Evolutionary conservation across 2,888 invertebrate species (phyloP).

Genomic region (Lithodes maja): DNA sequence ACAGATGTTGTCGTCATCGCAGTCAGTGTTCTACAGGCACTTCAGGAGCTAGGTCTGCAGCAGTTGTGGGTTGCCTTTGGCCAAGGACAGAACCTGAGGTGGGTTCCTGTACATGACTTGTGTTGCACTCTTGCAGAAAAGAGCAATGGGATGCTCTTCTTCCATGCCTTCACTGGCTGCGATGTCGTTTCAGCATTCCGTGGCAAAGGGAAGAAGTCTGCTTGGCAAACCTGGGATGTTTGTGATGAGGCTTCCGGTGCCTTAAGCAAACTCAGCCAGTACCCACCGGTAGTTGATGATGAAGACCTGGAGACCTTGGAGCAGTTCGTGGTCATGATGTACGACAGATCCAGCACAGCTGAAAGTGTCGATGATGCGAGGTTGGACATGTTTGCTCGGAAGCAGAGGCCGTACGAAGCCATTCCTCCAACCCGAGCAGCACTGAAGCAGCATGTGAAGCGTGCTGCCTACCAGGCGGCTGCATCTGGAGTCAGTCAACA

Average conservation of each 20-base stretch:
- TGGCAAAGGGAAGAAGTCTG: conserved; percentile 26
- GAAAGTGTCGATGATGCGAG: no score
- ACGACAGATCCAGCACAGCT: no score
- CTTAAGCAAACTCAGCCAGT: neutral
- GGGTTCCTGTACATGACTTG: conserved; percentile 17
- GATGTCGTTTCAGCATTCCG: conserved; percentile 25
- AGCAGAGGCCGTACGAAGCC: no score
- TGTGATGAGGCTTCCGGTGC: conserved; percentile 2
- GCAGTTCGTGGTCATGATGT: no score
- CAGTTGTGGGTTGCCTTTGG: conserved; percentile 38
- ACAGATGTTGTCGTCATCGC: conserved; percentile 6
- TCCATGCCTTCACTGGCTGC: conserved; percentile 28
- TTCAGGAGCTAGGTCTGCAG: conserved; percentile 9
- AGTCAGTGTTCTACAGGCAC: neutral
- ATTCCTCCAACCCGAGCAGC: no score
- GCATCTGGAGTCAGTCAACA: no score
- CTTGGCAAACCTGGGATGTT: conserved; percentile 35
- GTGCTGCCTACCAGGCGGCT: no score
- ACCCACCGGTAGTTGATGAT: neutral
- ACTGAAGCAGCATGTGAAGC: no score
- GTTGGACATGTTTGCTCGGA: no score
- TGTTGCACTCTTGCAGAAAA: neutral
- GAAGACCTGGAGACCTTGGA: neutral
- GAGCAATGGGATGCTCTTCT: conserved; percentile 2
- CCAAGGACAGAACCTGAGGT: conserved; percentile 15